A percentile compares a stretch with the other conserved stretches of the same genome.
These are phyloP conservation scores for Porphyrio hochstetteri DNA, from an alignment of 2,113 vertebrate species.

Conservation along the genomic window DNA sequence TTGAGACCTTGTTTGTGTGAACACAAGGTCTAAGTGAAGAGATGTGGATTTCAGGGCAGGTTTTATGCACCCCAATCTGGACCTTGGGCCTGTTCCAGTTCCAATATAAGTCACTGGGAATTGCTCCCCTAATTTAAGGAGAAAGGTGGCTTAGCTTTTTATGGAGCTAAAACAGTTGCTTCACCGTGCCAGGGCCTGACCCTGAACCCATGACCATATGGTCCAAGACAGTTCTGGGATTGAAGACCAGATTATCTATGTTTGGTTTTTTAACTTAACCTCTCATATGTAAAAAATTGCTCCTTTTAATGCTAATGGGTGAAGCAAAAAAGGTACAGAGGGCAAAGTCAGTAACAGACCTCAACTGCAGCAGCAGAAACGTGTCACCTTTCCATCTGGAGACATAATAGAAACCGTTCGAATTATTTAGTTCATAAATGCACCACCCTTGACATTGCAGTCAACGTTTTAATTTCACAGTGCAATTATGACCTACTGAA, in stretches of 20 bases:
- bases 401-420: neutral
- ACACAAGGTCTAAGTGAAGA: neutral
- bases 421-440: slow-evolving; percentile 36
- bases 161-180: neutral
- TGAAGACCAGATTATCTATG: fast-evolving
- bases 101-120: neutral
- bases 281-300: neutral
- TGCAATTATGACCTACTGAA: slow-evolving; percentile 10
- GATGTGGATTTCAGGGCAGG: neutral
- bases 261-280: neutral
- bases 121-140: neutral
- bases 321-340: neutral
- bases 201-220: fast-evolving
- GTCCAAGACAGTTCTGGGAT: neutral
- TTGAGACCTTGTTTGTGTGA: neutral
- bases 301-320: neutral
- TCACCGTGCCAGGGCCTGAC: neutral
- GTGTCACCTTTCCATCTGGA: neutral
- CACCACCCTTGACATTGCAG: neutral
- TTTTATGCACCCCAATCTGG: neutral
- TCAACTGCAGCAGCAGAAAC: neutral
- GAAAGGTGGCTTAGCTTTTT: neutral
- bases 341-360: neutral
- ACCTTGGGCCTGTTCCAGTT: neutral
- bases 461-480: slow-evolving; percentile 51